Conservation (phyloP, 2,888 invertebrate species). For the Scrobipalpa atriplicella region DNA sequence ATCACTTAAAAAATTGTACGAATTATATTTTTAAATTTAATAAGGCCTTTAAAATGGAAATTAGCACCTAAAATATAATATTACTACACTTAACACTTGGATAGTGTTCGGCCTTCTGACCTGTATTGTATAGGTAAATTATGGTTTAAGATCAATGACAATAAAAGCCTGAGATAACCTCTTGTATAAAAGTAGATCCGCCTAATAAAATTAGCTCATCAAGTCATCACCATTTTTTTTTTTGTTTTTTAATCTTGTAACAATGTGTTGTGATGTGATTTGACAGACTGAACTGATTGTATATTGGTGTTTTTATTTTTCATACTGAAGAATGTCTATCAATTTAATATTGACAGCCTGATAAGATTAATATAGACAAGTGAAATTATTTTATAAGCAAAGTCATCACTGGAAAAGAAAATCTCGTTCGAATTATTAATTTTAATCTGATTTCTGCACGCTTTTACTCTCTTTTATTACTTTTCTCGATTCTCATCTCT, state of each 20-base stretch:
- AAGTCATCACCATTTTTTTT: not conserved
- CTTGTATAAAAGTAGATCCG: not conserved
- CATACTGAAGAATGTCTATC: too few species aligned
- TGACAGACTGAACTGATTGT: too few species aligned
- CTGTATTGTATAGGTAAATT: not conserved
- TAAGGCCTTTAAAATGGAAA: not conserved
- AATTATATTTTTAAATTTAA: too few species aligned
- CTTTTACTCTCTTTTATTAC: constrained; percentile 15
- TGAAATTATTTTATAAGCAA: not conserved
- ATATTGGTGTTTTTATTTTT: too few species aligned
- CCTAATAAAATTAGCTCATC: not conserved
- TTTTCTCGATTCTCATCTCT: constrained; percentile 1
- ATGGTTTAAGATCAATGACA: not conserved
- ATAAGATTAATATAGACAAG: not conserved
- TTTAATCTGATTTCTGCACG: constrained; percentile 16
- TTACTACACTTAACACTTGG: not conserved
- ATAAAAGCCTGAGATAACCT: not conserved
- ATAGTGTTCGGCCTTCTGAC: not conserved
- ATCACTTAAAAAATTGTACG: too few species aligned
- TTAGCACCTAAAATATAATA: not conserved
- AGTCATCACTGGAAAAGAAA: not conserved
- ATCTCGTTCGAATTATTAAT: not conserved
- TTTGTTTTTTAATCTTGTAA: not conserved
- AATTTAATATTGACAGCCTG: too few species aligned
- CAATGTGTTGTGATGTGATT: too few species aligned